Evolutionary conservation across 2,113 vertebrate genomes (phyloP), one percentile per base, ranked within the genome.

Genomic region (Sphaerodactylus townsendi): DNA sequence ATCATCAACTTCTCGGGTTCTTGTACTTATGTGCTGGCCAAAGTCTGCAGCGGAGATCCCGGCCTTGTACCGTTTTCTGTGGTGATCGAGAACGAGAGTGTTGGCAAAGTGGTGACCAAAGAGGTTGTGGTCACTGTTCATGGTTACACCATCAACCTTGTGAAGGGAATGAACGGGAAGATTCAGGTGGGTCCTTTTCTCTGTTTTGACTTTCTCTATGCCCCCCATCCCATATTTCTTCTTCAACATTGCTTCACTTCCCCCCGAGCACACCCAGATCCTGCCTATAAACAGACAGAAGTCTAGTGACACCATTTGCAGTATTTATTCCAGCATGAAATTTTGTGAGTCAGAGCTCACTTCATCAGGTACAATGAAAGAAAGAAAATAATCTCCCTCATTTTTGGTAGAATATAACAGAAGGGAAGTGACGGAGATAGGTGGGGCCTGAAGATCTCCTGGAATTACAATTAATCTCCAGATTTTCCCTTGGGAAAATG

Each of bases 11-110:
- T 93, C 30, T 80, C 80, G 10, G 92, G 93, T 5, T 74, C 81
- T 3, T 94, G 93, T 33, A 37, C 76, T 10, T 93, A 93, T 71
- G 78, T 74, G 3, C 59, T 94, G 66, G 59, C 78, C 33, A 64
- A 73, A 30, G 86, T 83, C 25, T 28, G 41, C 7, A n/a, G 30
- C 5, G n/a, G 39, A 2, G 72, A 41, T 37, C 13, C 62, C 3
- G 11, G 1, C 1, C 33, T 77, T 21, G 13, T 39, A 4, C 14
- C 7, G 3, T 91, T 94, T 74, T 75, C 69, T 0, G 82, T 90
- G 28, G 64, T 48, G 1, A 64, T 85, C 4, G 74, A 82, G 5
- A 76, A 83, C 0, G 62, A 64, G 0, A 30, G 44, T 8, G 66
- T 41, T 7, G 19, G 69, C 59, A 33, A 14, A 17, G 82, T 75